These are phyloP conservation scores for Cotesia chilonis DNA, from an alignment of 1,140 invertebrate genomes.

Conservation along the genomic window DNA sequence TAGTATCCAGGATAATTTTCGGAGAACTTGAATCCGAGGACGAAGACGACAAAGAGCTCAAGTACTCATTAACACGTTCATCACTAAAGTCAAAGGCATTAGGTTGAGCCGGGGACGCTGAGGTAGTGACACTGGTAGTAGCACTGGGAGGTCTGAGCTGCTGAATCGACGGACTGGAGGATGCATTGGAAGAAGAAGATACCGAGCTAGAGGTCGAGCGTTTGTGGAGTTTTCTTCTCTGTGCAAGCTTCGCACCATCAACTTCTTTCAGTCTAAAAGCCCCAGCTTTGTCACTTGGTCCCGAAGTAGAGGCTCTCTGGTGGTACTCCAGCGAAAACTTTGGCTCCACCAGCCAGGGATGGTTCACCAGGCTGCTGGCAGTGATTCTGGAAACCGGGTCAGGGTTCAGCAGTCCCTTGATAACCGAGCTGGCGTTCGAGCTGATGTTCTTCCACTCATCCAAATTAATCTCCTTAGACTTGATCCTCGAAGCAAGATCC, in stretches of 20 bases:
- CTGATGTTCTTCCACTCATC: conserved; percentile 80
- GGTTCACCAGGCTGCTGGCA: conserved; percentile 71
- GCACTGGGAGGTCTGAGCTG: conserved; percentile 45
- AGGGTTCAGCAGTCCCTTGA: conserved; percentile 80
- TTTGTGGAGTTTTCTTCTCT: conserved; percentile 74
- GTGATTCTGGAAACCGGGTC: conserved; percentile 79
- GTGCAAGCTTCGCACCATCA: conserved; percentile 73
- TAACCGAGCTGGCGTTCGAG: conserved; percentile 77
- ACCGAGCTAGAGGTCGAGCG: conserved; percentile 67
- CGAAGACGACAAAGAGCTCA: conserved; percentile 63
- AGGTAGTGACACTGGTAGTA: conserved; percentile 38
- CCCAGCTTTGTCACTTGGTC: conserved; percentile 6
- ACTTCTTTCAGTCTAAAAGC: conserved; percentile 54
- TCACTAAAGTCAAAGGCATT: conserved; percentile 69
- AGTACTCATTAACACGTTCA: conserved; percentile 66
- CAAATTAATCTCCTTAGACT: conserved; percentile 80
- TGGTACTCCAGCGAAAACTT: not conserved
- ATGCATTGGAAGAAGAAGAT: conserved; percentile 58
- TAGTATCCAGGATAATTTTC: conserved; percentile 34
- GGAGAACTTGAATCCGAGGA: conserved; percentile 58
- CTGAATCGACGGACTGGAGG: conserved; percentile 45
- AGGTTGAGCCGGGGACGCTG: conserved; percentile 48
- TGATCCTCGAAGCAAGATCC: conserved; percentile 83
- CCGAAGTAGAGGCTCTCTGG: conserved; percentile 55
- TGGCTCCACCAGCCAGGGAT: conserved; percentile 72